Base-by-base conservation (phyloP, 2,113 vertebrate species). In the Tor tambroides region DNA sequence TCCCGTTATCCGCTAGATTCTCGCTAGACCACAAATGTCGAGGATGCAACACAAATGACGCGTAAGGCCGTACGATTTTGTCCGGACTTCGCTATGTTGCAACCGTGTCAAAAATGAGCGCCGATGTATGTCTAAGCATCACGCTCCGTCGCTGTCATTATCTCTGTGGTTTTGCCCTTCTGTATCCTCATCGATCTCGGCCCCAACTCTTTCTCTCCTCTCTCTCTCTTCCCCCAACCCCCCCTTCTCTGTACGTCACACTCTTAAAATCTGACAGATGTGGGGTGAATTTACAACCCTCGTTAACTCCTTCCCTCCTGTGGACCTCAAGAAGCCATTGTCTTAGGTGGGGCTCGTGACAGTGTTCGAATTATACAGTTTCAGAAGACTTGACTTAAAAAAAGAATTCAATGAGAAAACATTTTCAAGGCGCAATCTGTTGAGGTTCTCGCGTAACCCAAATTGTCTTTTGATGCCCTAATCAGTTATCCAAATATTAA, bases 261-360 rank as follows among this genome's bases (percentile, higher is more conserved):
- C 93, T 93, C 94, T 94, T 95, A 94, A 95, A 95, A 95, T 95
- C 95, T 95, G 95, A 96, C 95, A 95, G 95, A 95, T 95, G 95
- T 94, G 94, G 94, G 93, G 94, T 95, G 94, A 95, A 95, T 95
- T 95, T 94, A 95, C 94, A 95, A 93, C 95, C 95, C 93, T 93
- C 92, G 94, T 96, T 95, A 95, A 95, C 95, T 93, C 95, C 93
- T 95, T 95, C 95, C 83, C 89, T 91, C 82, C 90, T 85, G 89
- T 51, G 80, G 75, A 23, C 56, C 75, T 87, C 82, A 91, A n/a
- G 41, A 51, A 61, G 35, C 84, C 35, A 80, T 80, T 86, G 83
- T 80, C n/a, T 89, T 69, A 59, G 56, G 81, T 10, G 63, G 71
- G 77, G 83, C 67, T 23, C 61, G 6, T 30, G 30, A 61, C 54